Base-by-base conservation (phyloP, 2,113 vertebrate species). In the Cryptomyrus ogoouensis region DNA sequence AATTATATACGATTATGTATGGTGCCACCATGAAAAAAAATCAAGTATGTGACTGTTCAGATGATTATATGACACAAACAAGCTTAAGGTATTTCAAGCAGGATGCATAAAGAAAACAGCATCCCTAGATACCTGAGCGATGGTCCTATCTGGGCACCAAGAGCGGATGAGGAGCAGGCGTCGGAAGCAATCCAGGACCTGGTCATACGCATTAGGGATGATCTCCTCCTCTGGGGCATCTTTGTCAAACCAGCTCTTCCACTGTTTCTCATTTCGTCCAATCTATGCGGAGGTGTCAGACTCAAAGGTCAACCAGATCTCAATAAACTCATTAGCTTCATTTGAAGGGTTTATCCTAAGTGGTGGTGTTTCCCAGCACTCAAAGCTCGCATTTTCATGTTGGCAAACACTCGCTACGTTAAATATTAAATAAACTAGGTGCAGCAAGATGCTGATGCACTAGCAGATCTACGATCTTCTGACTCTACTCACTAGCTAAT, bases 121-220 rank as follows among this genome's bases (percentile, higher is more conserved):
- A 70, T 52, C 35, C 27, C 1, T 9, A 4, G n/a, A 83, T 94
- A 99, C 98, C 97, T 99, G 98, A 86, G 98, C 97, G 7, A 98
- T 98, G 86, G 97, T 99, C 93, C 98, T 96, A 93, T 99, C 98
- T 2, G 98, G 98, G 94, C 98, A 99, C 97, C 98, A 99, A 91
- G 97, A 98, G 91, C 98, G 96, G 90, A 99, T 97, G 53, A 99
- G 97, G 44, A 99, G 97, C 90, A 99, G 96, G 10, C 94, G 96
- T 77, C 96, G 94, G 89, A 99, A 99, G 93, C 96, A 96, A 91
- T 99, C 98, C 1, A 99, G 95, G 83, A 95, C 93, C 91, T 98
- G 95, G 90, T 97, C 96, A 62, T 98, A 99, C n/a, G 96, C 95
- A 91, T 97, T 96, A 46, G 98, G 98, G 90, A 97, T 70, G 13